Conservation (phyloP, 1,140 invertebrate species). For the Diprion similis region DNA sequence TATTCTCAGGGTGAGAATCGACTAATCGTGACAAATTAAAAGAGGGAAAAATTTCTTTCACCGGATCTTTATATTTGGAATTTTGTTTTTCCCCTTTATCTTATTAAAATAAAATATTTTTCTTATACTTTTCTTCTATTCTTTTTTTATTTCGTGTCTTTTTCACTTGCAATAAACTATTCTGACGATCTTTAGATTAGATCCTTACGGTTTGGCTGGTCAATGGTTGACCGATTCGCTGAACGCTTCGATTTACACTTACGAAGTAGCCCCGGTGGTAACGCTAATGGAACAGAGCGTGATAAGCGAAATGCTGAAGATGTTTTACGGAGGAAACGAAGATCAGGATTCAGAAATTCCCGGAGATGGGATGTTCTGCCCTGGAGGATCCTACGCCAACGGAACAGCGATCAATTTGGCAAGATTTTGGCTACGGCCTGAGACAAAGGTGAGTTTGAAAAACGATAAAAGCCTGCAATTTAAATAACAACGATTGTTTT, state of each 20-base stretch:
- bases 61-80: background rate
- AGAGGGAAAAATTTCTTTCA: too few species aligned
- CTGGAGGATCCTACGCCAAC: conserved; percentile 79
- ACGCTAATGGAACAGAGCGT: conserved; percentile 62
- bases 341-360: conserved; percentile 19
- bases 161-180: background rate
- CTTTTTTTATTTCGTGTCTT: conserved; percentile 9
- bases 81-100: background rate
- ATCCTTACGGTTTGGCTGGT: conserved; percentile 63
- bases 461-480: conserved; percentile 21
- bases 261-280: conserved; percentile 65
- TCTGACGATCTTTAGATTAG: conserved; percentile 46
- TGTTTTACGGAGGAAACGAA: conserved; percentile 46
- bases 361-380: conserved; percentile 74
- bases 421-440: conserved; percentile 64
- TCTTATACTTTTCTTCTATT: conserved; percentile 10
- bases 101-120: conserved; percentile 17
- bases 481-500: conserved; percentile 11
- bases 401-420: conserved; percentile 72
- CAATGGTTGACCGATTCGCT: conserved; percentile 64
- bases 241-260: conserved; percentile 65
- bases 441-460: conserved; percentile 57
- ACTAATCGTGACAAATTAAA: too few species aligned
- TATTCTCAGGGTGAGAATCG: conserved; percentile 58
- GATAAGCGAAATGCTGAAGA: conserved; percentile 62